A percentile compares a stretch with the other conserved stretches of the same genome.
phyloP scores from a whole-genome alignment of 1,140 invertebrate genomes.

The Eupristina koningsbergeri region DNA sequence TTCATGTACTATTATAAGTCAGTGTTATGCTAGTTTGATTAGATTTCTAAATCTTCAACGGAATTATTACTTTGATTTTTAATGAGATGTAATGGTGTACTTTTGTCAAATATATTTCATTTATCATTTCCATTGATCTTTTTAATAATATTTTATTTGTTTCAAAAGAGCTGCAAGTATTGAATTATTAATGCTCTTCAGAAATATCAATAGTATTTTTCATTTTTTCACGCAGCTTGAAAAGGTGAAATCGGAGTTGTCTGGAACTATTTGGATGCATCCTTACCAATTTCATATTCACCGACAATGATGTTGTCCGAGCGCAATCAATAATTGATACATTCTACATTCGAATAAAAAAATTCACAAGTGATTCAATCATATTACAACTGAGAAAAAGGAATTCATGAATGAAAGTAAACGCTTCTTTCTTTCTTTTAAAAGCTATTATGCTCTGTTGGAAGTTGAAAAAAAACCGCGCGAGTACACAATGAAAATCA shows the following conservation, averaged over 20 bases:
- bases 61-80: neutral
- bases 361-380: neutral
- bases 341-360: neutral
- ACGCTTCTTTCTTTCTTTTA: too few relatives aligned
- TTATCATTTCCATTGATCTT: neutral
- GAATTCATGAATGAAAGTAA: neutral
- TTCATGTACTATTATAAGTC: too few relatives aligned
- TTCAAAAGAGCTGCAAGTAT: neutral
- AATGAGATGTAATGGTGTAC: neutral
- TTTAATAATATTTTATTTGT: neutral
- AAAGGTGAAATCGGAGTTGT: neutral
- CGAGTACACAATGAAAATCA: neutral
- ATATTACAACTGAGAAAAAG: neutral
- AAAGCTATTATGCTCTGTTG: neutral
- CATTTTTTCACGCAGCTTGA: neutral
- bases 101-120: neutral
- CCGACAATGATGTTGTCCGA: too few relatives aligned
- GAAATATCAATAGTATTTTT: slow-evolving; percentile 11
- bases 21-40: too few relatives aligned
- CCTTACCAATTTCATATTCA: neutral
- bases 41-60: neutral
- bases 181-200: slow-evolving; percentile 11
- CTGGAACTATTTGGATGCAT: too few relatives aligned
- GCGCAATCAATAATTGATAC: neutral
- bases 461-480: neutral